These are phyloP conservation scores for Pterocles gutturalis DNA, from an alignment of 2,113 vertebrate species.

Conservation along the genomic window DNA sequence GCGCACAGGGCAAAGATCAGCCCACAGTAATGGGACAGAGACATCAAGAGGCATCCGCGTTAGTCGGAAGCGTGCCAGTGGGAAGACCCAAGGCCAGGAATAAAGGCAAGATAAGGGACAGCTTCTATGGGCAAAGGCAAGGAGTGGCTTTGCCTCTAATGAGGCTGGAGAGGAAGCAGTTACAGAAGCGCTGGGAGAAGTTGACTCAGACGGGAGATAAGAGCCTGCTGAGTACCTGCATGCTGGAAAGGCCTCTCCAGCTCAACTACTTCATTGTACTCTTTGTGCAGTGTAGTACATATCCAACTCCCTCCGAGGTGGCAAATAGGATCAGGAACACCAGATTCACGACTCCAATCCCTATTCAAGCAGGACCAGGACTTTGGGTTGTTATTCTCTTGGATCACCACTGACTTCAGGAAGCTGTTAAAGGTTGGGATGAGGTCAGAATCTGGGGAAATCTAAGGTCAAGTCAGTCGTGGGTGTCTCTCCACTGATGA, in stretches of 20 bases:
- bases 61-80: not conserved
- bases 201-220: not conserved
- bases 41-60: not conserved
- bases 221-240: not conserved
- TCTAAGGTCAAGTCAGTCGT: not conserved
- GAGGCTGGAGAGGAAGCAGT: not conserved
- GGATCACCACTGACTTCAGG: not conserved
- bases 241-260: not conserved
- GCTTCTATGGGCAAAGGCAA: not conserved
- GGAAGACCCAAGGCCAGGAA: not conserved
- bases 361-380: not conserved
- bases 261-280: not conserved
- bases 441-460: not conserved
- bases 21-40: fast-evolving
- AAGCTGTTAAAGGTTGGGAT: not conserved
- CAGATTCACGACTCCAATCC: not conserved
- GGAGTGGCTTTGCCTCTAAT: not conserved
- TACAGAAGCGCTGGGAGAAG: not conserved
- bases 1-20: not conserved
- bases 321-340: not conserved
- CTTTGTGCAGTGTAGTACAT: not conserved
- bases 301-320: fast-evolving
- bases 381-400: not conserved
- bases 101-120: not conserved
- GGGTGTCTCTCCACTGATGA: not conserved